Percentiles rank a stretch among this genome's conserved stretches.
Evolutionary conservation across 2,113 vertebrate genomes (phyloP).

Genomic region (Menura novaehollandiae): DNA sequence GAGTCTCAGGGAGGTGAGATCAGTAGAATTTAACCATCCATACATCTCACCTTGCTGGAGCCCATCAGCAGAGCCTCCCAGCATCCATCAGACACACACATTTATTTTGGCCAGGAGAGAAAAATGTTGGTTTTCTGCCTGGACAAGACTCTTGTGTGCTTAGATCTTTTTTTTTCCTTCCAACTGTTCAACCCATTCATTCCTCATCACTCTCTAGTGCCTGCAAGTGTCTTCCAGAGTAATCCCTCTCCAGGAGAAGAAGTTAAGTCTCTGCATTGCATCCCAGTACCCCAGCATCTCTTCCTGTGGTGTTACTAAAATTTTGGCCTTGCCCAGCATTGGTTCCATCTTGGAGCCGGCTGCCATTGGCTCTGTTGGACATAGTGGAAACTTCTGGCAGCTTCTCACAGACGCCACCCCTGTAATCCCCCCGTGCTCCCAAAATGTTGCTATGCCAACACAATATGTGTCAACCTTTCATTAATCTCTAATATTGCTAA

Average conservation of each 20-base stretch:
- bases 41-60: neutral
- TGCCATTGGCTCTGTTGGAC: neutral
- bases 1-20: constrained; percentile 33
- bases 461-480: neutral
- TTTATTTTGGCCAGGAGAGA: constrained; percentile 8
- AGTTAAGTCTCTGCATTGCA: neutral
- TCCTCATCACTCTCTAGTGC: neutral
- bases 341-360: neutral
- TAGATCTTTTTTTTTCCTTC: neutral
- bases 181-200: neutral
- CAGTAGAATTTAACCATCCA: neutral
- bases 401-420: neutral
- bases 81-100: neutral
- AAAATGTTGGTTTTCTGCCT: neutral
- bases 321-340: neutral
- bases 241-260: neutral
- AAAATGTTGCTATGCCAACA: neutral
- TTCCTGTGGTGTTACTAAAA: neutral
- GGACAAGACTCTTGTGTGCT: neutral
- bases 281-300: neutral
- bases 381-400: neutral
- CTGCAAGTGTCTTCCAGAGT: neutral
- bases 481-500: neutral
- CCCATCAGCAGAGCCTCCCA: neutral
- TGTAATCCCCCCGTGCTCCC: neutral